phyloP scores from a whole-genome alignment of 2,888 invertebrate genomes.

The Drosophila testacea region DNA sequence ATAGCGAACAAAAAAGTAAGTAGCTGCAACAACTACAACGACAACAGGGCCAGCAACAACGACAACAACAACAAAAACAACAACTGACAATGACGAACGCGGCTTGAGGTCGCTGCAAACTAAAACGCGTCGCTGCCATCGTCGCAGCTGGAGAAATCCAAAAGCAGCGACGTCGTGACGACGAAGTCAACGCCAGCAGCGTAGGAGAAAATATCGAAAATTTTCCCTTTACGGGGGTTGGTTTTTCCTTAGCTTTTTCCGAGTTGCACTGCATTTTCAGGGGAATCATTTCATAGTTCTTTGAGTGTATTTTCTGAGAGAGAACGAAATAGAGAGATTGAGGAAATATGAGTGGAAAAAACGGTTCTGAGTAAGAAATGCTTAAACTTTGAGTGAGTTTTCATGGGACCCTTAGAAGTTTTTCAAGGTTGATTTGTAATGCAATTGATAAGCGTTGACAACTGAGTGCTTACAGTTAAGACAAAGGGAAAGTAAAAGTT shows the following conservation, averaged over 20 bases:
- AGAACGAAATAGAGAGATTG: neutral
- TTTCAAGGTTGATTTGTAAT: slow-evolving; percentile 54
- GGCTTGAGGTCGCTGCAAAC: slow-evolving; percentile 71
- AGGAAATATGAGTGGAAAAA: neutral
- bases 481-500: neutral
- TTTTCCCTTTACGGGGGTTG: slow-evolving; percentile 50
- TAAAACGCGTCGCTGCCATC: slow-evolving; percentile 52
- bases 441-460: slow-evolving; percentile 35
- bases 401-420: neutral
- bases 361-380: slow-evolving; percentile 30
- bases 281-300: slow-evolving; percentile 36
- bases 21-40: slow-evolving; percentile 54
- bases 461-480: neutral
- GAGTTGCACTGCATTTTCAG: slow-evolving; percentile 27
- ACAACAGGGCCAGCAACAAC: slow-evolving; percentile 33
- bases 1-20: slow-evolving; percentile 70
- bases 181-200: slow-evolving; percentile 46
- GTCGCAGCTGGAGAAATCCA: slow-evolving; percentile 57
- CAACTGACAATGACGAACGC: slow-evolving; percentile 61
- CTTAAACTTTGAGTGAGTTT: slow-evolving; percentile 45
- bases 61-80: slow-evolving; percentile 35
- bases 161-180: slow-evolving; percentile 48
- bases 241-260: slow-evolving; percentile 57
- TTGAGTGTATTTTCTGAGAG: slow-evolving; percentile 39
- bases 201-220: slow-evolving; percentile 67